Conservation (phyloP, 2,113 vertebrate genomes). For the Neolamprologus kungweensis region DNA sequence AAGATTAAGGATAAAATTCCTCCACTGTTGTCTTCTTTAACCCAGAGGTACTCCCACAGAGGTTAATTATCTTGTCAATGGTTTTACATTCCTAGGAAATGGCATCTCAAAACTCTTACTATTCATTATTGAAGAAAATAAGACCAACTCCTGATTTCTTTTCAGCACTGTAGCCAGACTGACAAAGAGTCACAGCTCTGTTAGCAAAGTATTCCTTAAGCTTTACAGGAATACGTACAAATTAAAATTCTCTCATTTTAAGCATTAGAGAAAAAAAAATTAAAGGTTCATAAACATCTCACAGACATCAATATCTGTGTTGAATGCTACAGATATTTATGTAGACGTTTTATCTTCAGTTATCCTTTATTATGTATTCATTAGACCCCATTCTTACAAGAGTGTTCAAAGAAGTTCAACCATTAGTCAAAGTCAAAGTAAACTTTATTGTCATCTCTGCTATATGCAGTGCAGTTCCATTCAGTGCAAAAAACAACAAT, state of each 20-base stretch:
- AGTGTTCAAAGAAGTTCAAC: not conserved
- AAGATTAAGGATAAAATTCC: not conserved
- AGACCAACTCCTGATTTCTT: not conserved
- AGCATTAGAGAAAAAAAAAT: not conserved
- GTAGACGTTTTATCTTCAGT: fast-evolving
- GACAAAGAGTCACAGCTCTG: not conserved
- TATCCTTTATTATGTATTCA: not conserved
- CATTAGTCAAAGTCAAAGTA: not conserved
- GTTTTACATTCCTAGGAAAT: not conserved
- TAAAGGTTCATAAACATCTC: not conserved
- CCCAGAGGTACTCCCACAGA: not conserved
- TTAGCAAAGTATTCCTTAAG: not conserved
- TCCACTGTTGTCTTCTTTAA: not conserved
- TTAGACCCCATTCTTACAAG: not conserved
- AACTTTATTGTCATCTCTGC: not conserved
- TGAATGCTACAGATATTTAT: not conserved
- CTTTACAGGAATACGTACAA: not conserved
- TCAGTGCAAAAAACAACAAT: not conserved
- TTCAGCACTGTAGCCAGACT: not conserved
- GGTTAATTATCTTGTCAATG: not conserved
- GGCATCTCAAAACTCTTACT: not conserved
- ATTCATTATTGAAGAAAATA: not conserved
- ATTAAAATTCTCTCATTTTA: not conserved
- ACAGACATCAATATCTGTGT: not conserved
- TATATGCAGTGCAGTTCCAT: not conserved